Evolutionary conservation across 2,888 invertebrate species (phyloP).

Genomic region (Dasypogon diadema): DNA sequence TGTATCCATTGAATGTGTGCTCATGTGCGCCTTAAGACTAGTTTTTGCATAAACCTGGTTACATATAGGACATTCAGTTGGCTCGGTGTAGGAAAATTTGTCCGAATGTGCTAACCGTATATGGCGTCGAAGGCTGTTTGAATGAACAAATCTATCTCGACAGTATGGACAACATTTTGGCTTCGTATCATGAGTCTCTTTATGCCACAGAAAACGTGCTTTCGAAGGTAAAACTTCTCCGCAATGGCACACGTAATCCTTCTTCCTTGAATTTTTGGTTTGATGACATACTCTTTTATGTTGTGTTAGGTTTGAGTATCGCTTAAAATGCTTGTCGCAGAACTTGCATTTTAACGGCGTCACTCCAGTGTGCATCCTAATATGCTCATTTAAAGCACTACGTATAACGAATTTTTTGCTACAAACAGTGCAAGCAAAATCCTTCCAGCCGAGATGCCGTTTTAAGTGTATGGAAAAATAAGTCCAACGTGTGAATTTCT

Average conservation of each 20-base stretch:
- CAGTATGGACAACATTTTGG: conserved; percentile 88
- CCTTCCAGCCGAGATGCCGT: conserved; percentile 83
- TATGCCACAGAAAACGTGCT: conserved; percentile 87
- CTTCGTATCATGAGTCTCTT: conserved; percentile 84
- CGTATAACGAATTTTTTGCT: conserved; percentile 86
- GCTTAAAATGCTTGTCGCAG: conserved; percentile 83
- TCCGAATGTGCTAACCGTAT: conserved; percentile 84
- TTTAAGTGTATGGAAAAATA: conserved; percentile 84
- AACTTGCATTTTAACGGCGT: conserved; percentile 84
- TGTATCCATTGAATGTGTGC: conserved; percentile 80
- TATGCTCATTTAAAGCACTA: conserved; percentile 85
- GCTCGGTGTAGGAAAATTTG: conserved; percentile 77
- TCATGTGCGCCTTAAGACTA: conserved; percentile 83
- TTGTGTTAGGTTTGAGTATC: conserved; percentile 87
- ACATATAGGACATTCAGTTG: conserved; percentile 78
- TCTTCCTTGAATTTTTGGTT: conserved; percentile 77
- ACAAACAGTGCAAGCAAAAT: conserved; percentile 79
- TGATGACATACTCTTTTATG: conserved; percentile 85
- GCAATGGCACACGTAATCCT: conserved; percentile 82
- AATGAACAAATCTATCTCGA: conserved; percentile 88
- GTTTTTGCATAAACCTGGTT: conserved; percentile 78
- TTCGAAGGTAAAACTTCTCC: conserved; percentile 86
- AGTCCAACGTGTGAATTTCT: conserved; percentile 80
- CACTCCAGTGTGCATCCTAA: conserved; percentile 85
- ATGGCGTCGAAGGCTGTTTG: conserved; percentile 85